Base-by-base conservation (phyloP, 2,797 vertebrate species). In the Alca torda region DNA sequence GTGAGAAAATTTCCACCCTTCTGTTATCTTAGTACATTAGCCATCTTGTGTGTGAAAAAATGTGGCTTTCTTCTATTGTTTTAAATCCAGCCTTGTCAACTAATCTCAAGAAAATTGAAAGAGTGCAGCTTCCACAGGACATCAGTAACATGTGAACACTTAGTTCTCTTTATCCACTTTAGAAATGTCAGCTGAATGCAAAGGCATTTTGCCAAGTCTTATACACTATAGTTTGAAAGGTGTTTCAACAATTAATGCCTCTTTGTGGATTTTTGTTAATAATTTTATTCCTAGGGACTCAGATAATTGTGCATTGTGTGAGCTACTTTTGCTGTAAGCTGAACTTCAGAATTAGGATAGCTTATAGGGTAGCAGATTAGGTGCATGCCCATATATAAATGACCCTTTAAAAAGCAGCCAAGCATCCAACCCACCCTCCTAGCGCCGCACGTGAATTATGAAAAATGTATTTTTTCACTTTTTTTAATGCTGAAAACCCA, bases 351-450 rank as follows among this genome's bases (percentile, higher is more conserved):
- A 61, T 84, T 46, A 60, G 28, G 45, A 11, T 56, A n/a, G 25
- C 3, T 86, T 93, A 19, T 14, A 56, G 23, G 9, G 35, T 26
- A 57, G 35, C 21, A 84, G 73, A 57, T 63, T 37, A 87, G 33
- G 68, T 74, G 19, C 54, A 19, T 8, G n/a, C 19, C 43, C 48
- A 80, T 89, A 64, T 87, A 5, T 80, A 53, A 46, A 25, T 87
- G 84, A 89, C 78, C 89, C 96, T 95, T 94, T 81, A 65, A 91
- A 95, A 90, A 88, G 74, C 73, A 93, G 10, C 82, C 73, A 84
- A 93, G 84, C 65, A 5, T 91, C 73, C 46, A 73, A 13, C 61
- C 57, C 31, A 37, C 67, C 13, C 25, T 54, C 28, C 41, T 53
- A 35, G n/a, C 68, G 72, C 72, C 12, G 3, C 39, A 28, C 23